phyloP scores from a whole-genome alignment of 2,797 vertebrate species.

The Chaunax sp. region DNA sequence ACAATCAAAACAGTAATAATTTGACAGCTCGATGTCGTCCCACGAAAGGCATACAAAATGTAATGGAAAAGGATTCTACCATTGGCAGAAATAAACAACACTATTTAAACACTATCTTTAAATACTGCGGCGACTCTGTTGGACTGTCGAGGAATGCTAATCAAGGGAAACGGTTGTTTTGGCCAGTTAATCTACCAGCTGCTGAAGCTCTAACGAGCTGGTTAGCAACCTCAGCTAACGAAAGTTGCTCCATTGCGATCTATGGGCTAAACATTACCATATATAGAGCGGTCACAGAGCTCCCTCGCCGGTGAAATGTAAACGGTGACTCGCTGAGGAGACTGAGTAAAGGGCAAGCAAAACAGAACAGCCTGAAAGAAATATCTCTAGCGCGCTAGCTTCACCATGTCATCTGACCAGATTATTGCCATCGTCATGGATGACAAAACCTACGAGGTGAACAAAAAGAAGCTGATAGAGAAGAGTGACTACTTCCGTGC shows the following conservation, averaged over 20 bases:
- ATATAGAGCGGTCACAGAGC: constrained; percentile 79
- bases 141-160: constrained; percentile 34
- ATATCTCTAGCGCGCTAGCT: background rate
- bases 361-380: constrained; percentile 15
- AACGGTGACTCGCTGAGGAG: constrained; percentile 54
- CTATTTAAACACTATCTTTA: background rate
- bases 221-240: constrained; percentile 44
- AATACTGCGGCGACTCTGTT: background rate
- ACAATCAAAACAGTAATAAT: constrained; percentile 66
- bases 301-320: constrained; percentile 72
- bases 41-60: background rate
- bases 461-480: constrained; percentile 93
- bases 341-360: constrained; percentile 29
- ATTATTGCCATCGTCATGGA: constrained; percentile 90
- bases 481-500: constrained; percentile 98
- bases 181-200: constrained; percentile 18
- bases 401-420: constrained; percentile 86
- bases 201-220: constrained; percentile 11
- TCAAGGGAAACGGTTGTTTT: constrained; percentile 25
- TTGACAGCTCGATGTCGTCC: constrained; percentile 38
- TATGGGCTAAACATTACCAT: constrained; percentile 82
- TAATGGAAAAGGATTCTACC: background rate
- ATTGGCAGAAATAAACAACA: background rate
- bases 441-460: constrained; percentile 89
- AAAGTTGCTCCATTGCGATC: constrained; percentile 49